Conservation (phyloP, 2,797 vertebrate genomes). For the Gambelia wislizenii region DNA sequence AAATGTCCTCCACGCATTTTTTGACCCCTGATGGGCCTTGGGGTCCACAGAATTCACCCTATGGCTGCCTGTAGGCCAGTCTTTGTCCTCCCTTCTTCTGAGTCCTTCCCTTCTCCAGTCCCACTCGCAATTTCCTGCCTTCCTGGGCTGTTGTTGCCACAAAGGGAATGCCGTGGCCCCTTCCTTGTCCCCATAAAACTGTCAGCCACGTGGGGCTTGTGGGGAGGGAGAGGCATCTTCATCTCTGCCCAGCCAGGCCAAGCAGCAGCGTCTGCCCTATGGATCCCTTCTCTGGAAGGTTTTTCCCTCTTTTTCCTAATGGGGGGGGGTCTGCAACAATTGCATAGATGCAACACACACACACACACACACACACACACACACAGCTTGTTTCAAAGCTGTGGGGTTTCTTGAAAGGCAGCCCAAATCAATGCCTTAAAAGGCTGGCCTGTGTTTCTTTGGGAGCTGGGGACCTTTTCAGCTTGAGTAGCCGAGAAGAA, state of each 20-base stretch:
- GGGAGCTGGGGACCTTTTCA: constrained; percentile 78
- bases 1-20: too few relatives aligned
- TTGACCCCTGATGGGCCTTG: too few relatives aligned
- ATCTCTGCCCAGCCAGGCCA: neutral
- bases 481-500: constrained; percentile 89
- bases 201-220: too few relatives aligned
- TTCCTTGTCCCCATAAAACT: neutral
- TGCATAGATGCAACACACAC: constrained; percentile 77
- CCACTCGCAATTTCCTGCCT: too few relatives aligned
- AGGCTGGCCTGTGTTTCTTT: constrained; percentile 73
- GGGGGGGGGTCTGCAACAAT: too few relatives aligned
- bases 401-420: constrained; percentile 74
- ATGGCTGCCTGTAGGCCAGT: too few relatives aligned
- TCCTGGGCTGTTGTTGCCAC: too few relatives aligned
- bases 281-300: constrained; percentile 42
- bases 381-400: neutral
- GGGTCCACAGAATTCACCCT: too few relatives aligned
- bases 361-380: too few relatives aligned
- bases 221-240: too few relatives aligned
- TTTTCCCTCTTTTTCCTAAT: constrained; percentile 78
- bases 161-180: neutral
- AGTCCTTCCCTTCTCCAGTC: too few relatives aligned
- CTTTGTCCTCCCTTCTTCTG: too few relatives aligned
- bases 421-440: constrained; percentile 81
- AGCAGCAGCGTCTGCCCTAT: neutral